A percentile compares a stretch with the other conserved stretches of the same genome.
Conservation (phyloP, 2,888 invertebrate species). For the Trilocha varians region DNA sequence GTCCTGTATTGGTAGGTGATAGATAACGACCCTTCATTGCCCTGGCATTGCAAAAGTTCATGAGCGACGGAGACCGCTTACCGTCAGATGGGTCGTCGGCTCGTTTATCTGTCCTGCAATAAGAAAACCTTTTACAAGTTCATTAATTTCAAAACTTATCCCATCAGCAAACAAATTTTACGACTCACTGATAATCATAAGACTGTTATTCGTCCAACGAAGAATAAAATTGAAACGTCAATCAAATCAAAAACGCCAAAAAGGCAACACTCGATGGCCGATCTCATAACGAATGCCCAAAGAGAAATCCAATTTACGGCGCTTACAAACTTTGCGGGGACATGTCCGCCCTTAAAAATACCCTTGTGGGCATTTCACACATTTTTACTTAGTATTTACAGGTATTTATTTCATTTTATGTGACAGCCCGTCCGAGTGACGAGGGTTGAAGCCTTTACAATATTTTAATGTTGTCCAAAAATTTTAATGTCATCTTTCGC, state of each 20-base stretch:
- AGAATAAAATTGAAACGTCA: not conserved
- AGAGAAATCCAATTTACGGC: not conserved
- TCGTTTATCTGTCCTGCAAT: too few species aligned
- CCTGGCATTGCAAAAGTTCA: too few species aligned
- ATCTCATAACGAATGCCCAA: not conserved
- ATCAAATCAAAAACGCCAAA: not conserved
- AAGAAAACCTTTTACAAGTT: too few species aligned
- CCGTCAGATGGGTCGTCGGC: too few species aligned
- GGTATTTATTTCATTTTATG: conserved; percentile 25
- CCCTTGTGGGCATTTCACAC: not conserved
- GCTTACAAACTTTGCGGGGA: not conserved
- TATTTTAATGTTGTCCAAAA: conserved; percentile 20
- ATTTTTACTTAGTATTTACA: conserved; percentile 14
- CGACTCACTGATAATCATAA: not conserved
- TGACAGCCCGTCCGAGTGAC: conserved; percentile 24
- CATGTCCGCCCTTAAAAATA: not conserved
- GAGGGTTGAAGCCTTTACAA: conserved; percentile 24
- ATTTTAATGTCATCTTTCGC: conserved; percentile 5
- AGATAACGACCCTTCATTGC: too few species aligned
- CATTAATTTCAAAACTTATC: too few species aligned
- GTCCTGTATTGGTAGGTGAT: too few species aligned
- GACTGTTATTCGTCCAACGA: not conserved
- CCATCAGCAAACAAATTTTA: too few species aligned
- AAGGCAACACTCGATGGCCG: not conserved
- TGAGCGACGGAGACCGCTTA: too few species aligned